These are phyloP conservation scores for Heliconius ismenius DNA, from an alignment of 2,888 invertebrate genomes.

Conservation along the genomic window DNA sequence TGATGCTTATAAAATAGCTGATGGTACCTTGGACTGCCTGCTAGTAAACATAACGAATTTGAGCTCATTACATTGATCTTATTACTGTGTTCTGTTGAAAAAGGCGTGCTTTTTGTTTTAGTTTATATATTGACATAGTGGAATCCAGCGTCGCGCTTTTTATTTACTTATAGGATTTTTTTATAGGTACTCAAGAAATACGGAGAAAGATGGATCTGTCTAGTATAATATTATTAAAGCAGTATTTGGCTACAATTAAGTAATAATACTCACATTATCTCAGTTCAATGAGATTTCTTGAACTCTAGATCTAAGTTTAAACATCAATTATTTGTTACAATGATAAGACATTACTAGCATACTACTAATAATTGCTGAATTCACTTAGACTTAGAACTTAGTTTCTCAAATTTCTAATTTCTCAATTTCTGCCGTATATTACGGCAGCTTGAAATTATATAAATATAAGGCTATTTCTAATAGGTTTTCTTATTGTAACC, in stretches of 20 bases:
- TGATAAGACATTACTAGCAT: background rate
- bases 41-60: too few relatives aligned
- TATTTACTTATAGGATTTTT: too few relatives aligned
- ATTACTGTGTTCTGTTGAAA: too few relatives aligned
- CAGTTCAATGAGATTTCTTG: slow-evolving; percentile 13
- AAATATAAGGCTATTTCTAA: too few relatives aligned
- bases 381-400: background rate
- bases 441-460: too few relatives aligned
- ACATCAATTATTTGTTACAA: background rate
- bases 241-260: background rate
- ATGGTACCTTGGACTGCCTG: too few relatives aligned
- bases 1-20: too few relatives aligned
- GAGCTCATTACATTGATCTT: too few relatives aligned
- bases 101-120: too few relatives aligned
- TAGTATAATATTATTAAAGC: background rate
- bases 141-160: background rate
- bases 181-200: background rate
- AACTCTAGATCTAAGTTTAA: background rate
- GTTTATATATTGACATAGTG: background rate
- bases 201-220: background rate
- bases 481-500: too few relatives aligned
- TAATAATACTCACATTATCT: slow-evolving; percentile 1
- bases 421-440: too few relatives aligned
- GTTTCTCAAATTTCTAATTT: background rate
- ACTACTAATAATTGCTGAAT: background rate